These are phyloP conservation scores for Pteria penguin DNA, from an alignment of 2,888 invertebrate species.

Conservation along the genomic window DNA sequence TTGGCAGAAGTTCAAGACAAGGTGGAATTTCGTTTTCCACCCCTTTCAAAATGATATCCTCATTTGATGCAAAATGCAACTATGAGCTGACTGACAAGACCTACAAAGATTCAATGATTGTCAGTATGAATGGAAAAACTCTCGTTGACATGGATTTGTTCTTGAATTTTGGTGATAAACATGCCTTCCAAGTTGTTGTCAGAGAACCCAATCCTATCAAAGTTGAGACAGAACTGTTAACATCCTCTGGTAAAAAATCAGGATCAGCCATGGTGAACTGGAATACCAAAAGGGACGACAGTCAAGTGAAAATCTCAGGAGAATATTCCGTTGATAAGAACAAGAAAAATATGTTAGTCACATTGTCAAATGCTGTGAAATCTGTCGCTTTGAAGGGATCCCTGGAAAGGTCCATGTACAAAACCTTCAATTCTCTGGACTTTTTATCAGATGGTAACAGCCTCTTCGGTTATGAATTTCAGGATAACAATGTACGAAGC, in stretches of 20 bases:
- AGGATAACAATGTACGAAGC: neutral
- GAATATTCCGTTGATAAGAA: conserved; percentile 1
- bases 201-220: conserved; percentile 32
- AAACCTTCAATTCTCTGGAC: conserved; percentile 4
- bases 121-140: conserved; percentile 26
- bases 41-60: conserved; percentile 28
- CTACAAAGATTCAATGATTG: conserved; percentile 4
- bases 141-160: conserved; percentile 35
- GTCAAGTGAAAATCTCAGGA: conserved; percentile 27
- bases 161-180: conserved; percentile 6
- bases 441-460: conserved; percentile 9
- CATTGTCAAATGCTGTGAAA: conserved; percentile 4
- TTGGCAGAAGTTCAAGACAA: too few relatives aligned
- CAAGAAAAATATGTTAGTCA: conserved; percentile 16
- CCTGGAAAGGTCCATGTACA: conserved; percentile 3
- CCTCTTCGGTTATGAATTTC: conserved; percentile 26
- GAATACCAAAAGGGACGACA: conserved; percentile 33
- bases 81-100: conserved; percentile 3
- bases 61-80: conserved; percentile 3
- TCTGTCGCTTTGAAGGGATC: conserved; percentile 26
- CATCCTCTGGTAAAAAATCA: conserved; percentile 3
- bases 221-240: conserved; percentile 11
- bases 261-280: conserved; percentile 26
- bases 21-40: conserved; percentile 21
- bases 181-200: conserved; percentile 9